phyloP scores from a whole-genome alignment of 2,113 vertebrate genomes.

The Nannospalax galili region DNA sequence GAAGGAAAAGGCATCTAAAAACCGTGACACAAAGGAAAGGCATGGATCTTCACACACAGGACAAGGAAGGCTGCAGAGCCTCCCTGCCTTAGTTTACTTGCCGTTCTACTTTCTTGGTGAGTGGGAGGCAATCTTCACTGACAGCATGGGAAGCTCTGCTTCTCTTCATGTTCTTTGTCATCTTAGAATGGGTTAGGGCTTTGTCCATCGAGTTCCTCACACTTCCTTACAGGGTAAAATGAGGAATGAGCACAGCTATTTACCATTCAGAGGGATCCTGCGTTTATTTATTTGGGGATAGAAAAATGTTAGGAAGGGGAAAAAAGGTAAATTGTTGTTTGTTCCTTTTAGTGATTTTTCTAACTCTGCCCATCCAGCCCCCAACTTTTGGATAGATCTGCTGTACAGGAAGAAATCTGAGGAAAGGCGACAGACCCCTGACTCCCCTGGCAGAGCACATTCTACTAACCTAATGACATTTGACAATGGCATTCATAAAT shows the following conservation, averaged over 20 bases:
- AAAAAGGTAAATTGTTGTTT: constrained; percentile 29
- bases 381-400: neutral
- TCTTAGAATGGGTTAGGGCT: neutral
- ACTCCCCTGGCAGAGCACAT: neutral
- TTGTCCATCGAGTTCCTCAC: neutral
- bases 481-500: constrained; percentile 38
- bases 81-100: constrained; percentile 50
- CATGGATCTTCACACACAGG: constrained; percentile 38
- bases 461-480: constrained; percentile 45
- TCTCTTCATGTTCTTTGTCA: constrained; percentile 38
- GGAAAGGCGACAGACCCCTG: neutral
- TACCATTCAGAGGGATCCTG: neutral
- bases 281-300: constrained; percentile 47
- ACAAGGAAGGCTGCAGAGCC: neutral
- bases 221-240: neutral
- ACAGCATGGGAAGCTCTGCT: neutral
- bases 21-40: neutral
- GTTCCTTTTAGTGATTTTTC: constrained; percentile 46
- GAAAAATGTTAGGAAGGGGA: neutral
- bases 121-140: neutral
- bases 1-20: constrained; percentile 40
- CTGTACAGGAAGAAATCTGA: constrained; percentile 22
- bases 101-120: constrained; percentile 19
- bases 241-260: constrained; percentile 19
- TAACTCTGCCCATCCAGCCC: neutral